Evolutionary conservation across 2,797 vertebrate species (phyloP), one percentile per base, ranked within the genome.

Genomic region (Chiloscyllium punctatum): DNA sequence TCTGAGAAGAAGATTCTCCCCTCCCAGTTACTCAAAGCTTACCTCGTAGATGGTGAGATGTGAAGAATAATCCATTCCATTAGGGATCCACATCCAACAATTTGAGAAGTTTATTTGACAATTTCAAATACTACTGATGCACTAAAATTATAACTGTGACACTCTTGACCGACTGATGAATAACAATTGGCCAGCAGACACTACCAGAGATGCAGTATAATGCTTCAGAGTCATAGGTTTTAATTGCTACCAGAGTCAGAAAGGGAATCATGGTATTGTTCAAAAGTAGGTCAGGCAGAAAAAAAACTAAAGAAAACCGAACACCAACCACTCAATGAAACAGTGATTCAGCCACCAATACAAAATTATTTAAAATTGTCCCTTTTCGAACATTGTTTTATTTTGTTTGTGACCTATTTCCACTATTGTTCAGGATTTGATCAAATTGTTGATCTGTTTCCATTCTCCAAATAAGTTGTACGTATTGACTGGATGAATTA

Each of bases 11-110:
- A 98, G 99, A 96, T 99, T 99, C 97, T 99, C 99, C 4, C 99
- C 99, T 0, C 99, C 99, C 95, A 99, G 97, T 97, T 99, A 99
- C 97, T 99, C 99, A 0, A 99, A 99, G 97, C 98, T 99, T 94
- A 99, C 99, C 0, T 97, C 99, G 0, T 98, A 98, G 97, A 96
- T 95, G 37, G 94, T 33, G 71, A 51, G 6, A 77, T 7, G 0
- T 9, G 15, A 68, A 51, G 30, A 30, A 25, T 77, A 53, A 57
- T 37, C 72, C 48, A 33, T 30, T 42, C 48, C 71, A 18, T 30
- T 51, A 74, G 27, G 94, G 94, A 74, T 21, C 51, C 25, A 71
- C 69, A 15, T 30, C 94, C 30, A 74, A 74, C 48, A 53, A 94
- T 53, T 95, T 95, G 30, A 15, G 48, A 53, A 74, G 53, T 77